Percentiles rank a stretch among this genome's conserved stretches.
phyloP scores from a whole-genome alignment of 2,797 vertebrate species.

The Catharus ustulatus region DNA sequence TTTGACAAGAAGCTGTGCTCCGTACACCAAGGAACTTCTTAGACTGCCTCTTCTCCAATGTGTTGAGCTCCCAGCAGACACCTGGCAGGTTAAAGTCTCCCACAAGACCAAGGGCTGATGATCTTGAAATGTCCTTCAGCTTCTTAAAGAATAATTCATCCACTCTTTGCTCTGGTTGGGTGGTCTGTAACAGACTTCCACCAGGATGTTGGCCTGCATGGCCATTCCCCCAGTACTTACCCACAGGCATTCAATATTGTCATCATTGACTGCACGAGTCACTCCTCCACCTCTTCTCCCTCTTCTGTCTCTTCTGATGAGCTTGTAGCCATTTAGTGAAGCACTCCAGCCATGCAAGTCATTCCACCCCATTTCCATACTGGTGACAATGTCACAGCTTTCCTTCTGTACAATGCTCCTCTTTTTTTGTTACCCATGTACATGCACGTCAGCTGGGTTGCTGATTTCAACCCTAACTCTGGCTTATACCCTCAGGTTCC shows the following conservation, averaged over 20 bases:
- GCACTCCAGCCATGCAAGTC: accelerated
- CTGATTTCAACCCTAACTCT: neutral
- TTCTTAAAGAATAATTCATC: neutral
- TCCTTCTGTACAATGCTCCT: neutral
- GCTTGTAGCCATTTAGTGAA: neutral
- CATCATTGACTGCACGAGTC: neutral
- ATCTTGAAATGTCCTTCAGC: neutral
- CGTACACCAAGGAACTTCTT: neutral
- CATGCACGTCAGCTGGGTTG: neutral
- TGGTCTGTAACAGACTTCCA: neutral
- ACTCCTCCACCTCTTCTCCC: neutral
- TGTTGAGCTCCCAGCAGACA: neutral
- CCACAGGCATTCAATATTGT: neutral
- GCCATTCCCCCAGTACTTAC: neutral
- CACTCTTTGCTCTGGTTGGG: neutral
- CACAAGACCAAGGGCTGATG: neutral
- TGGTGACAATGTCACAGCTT: neutral
- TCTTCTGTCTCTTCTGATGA: accelerated
- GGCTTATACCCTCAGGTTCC: neutral
- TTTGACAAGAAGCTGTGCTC: neutral
- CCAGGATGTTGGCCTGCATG: neutral
- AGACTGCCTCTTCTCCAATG: neutral
- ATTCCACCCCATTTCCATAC: neutral
- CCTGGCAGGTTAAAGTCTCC: neutral
- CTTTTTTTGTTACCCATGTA: neutral